Conservation (phyloP, 2,113 vertebrate genomes). For the Leptodactylus fuscus region DNA sequence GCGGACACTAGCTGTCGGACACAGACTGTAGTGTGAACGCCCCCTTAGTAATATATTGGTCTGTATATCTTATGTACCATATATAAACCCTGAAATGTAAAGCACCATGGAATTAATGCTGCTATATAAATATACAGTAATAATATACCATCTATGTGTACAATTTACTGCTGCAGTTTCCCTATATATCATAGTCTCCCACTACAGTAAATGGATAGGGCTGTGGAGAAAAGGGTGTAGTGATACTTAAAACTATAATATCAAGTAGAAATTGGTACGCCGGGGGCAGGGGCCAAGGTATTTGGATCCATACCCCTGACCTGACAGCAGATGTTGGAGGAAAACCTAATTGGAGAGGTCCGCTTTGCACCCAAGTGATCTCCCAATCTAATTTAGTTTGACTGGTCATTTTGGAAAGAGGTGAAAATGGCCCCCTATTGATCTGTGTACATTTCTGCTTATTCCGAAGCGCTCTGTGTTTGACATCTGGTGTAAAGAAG, state of each 20-base stretch:
- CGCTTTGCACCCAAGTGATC: slow-evolving; percentile 13
- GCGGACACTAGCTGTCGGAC: too few relatives aligned
- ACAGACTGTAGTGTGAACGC: too few relatives aligned
- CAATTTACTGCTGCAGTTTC: too few relatives aligned
- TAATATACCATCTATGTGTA: too few relatives aligned
- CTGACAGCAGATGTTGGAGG: slow-evolving; percentile 38
- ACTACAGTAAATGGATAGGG: neutral
- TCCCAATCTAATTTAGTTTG: slow-evolving; percentile 41
- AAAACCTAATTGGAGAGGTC: slow-evolving; percentile 28
- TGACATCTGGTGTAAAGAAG: slow-evolving; percentile 25
- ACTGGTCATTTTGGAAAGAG: neutral
- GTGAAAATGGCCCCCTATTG: slow-evolving; percentile 40
- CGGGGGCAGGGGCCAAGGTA: neutral
- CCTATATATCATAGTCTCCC: neutral
- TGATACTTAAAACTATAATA: slow-evolving; percentile 22
- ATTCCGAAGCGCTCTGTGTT: neutral
- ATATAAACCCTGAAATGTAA: too few relatives aligned
- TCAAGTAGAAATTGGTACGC: neutral
- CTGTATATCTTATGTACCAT: too few relatives aligned
- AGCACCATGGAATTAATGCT: too few relatives aligned
- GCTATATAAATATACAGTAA: too few relatives aligned
- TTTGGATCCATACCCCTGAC: neutral
- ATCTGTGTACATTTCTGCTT: slow-evolving; percentile 52
- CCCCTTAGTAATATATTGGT: too few relatives aligned
- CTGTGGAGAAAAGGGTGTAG: neutral